These are phyloP conservation scores for Eidolon helvum DNA, from an alignment of 2,113 vertebrate species.

Conservation along the genomic window DNA sequence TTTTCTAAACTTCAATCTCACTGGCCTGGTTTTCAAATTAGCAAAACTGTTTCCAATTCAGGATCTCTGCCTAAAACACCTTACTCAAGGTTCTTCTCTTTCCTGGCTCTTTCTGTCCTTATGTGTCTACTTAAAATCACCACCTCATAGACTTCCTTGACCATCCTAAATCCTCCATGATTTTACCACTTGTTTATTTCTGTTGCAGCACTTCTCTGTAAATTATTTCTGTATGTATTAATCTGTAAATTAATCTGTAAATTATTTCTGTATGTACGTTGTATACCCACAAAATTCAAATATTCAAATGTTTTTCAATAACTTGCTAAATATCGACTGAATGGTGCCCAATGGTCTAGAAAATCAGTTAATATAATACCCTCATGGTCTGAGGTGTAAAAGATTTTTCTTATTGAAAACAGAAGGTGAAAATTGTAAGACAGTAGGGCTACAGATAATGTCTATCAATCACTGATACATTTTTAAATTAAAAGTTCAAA, in stretches of 20 bases:
- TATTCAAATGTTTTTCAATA: neutral
- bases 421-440: constrained; percentile 31
- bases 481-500: constrained; percentile 42
- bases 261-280: neutral
- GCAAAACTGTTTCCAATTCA: neutral
- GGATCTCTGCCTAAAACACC: neutral
- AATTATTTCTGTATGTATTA: too few species aligned
- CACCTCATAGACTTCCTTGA: neutral
- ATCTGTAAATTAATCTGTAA: neutral
- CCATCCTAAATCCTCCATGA: neutral
- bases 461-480: neutral
- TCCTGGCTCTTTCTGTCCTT: neutral
- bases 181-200: neutral
- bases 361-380: neutral
- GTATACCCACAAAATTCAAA: neutral
- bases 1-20: neutral
- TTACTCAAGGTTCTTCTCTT: neutral
- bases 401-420: constrained; percentile 7
- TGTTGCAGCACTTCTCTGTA: neutral
- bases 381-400: neutral
- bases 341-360: neutral
- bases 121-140: neutral
- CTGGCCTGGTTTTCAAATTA: neutral
- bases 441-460: neutral
- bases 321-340: neutral